phyloP scores from a whole-genome alignment of 2,113 vertebrate genomes.

The Glaucomys volans region DNA sequence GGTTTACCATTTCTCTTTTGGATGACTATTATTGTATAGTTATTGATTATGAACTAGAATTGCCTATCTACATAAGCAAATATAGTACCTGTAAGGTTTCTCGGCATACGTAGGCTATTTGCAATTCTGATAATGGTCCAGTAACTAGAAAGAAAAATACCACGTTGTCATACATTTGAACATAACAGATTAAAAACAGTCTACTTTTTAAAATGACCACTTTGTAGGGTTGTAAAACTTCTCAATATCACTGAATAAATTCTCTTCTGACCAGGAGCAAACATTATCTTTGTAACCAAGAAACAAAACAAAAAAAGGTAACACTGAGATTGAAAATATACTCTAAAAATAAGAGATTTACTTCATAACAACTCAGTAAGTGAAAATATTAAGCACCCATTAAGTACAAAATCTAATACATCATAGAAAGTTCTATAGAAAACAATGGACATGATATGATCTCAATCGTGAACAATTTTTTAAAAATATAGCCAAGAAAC shows the following conservation, averaged over 20 bases:
- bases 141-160: constrained; percentile 90
- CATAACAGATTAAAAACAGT: constrained; percentile 50
- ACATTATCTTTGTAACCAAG: neutral
- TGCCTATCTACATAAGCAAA: neutral
- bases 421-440: neutral
- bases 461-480: neutral
- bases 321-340: constrained; percentile 30
- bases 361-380: neutral
- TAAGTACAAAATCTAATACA: neutral
- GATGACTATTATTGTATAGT: neutral
- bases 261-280: neutral
- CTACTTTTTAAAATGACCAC: constrained; percentile 26
- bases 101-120: constrained; percentile 97
- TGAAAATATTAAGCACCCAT: neutral
- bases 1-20: constrained; percentile 13
- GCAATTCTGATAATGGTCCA: constrained; percentile 95
- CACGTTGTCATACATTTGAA: constrained; percentile 35
- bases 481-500: neutral
- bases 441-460: neutral
- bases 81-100: constrained; percentile 96
- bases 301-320: neutral
- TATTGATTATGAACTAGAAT: neutral
- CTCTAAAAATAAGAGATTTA: constrained; percentile 48
- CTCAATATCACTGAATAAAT: neutral
- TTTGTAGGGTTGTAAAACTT: neutral